Base-by-base conservation (phyloP, 1,140 invertebrate genomes). In the Orussus abietinus region DNA sequence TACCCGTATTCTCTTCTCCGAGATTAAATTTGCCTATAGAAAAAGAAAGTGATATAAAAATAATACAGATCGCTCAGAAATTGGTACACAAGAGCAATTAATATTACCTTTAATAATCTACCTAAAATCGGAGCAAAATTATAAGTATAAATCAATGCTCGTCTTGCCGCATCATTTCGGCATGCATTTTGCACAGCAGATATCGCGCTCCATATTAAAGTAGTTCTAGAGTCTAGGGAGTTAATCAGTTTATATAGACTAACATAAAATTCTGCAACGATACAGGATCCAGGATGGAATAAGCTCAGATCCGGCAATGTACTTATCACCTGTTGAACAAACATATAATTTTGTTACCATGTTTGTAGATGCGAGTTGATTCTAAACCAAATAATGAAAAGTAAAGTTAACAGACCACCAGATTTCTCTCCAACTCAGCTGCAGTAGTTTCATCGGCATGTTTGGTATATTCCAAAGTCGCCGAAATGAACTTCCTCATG, bases 61-160 rank as follows among this genome's bases (percentile, higher is more conserved):
- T n/a, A n/a, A n/a, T n/a, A n/a, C n/a, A n/a, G n/a, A n/a, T n/a
- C n/a, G n/a, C n/a, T n/a, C n/a, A n/a, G n/a, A 35, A 38, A 15
- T 17, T 19, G 14, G 20, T 19, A 48, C 28, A 47, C 5, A n/a
- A 11, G 25, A 30, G 41, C 38, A 54, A 54, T 75, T 21, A 79
- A 66, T 38, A 61, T 64, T 38, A 69, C 57, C 53, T 65, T 73
- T n/a, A 85, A 58, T 21, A 84, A 51, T 47, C 75, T 69, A 6
- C 80, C 70, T 9, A 86, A 55, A 39, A 80, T 76, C 14, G 81
- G 81, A 49, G 82, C 67, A 61, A 84, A 86, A 69, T 81, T 81
- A 48, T 83, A 85, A 2, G 77, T 83, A 41, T 84, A 77, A 19
- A 81, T 80, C 0, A 86, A 63, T 11, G 75, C 75, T 55, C 78